Evolutionary conservation across 2,113 vertebrate species (phyloP).

Genomic region (Chunga burmeisteri): DNA sequence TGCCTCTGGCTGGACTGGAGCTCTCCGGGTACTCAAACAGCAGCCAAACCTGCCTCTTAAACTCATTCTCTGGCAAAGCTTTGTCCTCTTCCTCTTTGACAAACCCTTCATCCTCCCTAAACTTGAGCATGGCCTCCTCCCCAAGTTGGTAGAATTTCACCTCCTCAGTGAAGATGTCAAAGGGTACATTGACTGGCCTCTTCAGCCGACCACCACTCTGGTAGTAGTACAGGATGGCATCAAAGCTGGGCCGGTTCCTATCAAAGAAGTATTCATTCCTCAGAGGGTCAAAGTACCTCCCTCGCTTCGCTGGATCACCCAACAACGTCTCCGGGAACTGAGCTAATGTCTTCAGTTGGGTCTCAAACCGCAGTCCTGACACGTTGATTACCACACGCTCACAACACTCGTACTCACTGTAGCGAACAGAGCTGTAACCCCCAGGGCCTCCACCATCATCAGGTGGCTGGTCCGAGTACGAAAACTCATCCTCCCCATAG

Average conservation of each 20-base stretch:
- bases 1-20: conserved; percentile 92
- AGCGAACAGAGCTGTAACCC: conserved; percentile 85
- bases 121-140: conserved; percentile 94
- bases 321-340: conserved; percentile 95
- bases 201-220: conserved; percentile 95
- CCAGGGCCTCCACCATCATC: conserved; percentile 71
- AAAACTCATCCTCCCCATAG: conserved; percentile 85
- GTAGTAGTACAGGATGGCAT: conserved; percentile 97
- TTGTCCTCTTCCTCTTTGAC: conserved; percentile 95
- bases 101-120: conserved; percentile 96
- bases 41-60: conserved; percentile 97
- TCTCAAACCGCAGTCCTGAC: conserved; percentile 95
- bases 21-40: conserved; percentile 98
- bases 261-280: conserved; percentile 99
- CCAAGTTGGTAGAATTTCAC: conserved; percentile 98
- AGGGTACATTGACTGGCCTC: conserved; percentile 93
- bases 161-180: conserved; percentile 97
- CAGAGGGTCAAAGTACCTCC: conserved; percentile 95
- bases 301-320: conserved; percentile 91
- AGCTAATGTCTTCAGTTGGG: conserved; percentile 92
- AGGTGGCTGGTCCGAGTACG: conserved; percentile 83
- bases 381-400: conserved; percentile 97
- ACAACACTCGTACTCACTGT: conserved; percentile 90
- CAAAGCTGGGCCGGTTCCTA: conserved; percentile 94
- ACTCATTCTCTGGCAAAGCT: conserved; percentile 91